These are phyloP conservation scores for Aporrectodea caliginosa DNA, from an alignment of 1,140 invertebrate species.

Conservation along the genomic window DNA sequence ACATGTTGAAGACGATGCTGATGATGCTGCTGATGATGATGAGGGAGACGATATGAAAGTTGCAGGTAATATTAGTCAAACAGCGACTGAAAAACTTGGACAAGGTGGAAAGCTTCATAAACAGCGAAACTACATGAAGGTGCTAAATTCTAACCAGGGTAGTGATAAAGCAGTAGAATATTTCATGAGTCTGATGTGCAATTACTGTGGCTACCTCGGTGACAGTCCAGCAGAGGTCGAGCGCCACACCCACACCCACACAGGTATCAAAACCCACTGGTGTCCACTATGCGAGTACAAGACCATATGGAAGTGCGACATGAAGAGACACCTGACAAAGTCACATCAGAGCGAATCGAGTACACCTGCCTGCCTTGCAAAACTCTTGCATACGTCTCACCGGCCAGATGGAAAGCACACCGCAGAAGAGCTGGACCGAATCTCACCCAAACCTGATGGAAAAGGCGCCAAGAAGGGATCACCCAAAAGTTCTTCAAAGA, in stretches of 20 bases:
- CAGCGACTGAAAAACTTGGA: too few relatives aligned
- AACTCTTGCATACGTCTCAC: not conserved
- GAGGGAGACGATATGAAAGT: too few relatives aligned
- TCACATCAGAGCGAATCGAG: conserved; percentile 47
- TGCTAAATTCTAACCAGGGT: too few relatives aligned
- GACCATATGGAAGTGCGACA: conserved; percentile 57
- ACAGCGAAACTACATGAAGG: too few relatives aligned
- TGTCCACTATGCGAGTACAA: conserved; percentile 52
- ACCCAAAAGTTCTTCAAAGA: too few relatives aligned
- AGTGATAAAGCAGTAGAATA: not conserved
- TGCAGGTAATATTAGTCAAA: too few relatives aligned
- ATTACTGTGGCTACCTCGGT: conserved; percentile 32
- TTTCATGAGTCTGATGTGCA: conserved; percentile 21
- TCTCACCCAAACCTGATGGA: not conserved
- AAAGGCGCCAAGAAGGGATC: not conserved
- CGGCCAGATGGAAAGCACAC: not conserved
- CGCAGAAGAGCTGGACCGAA: not conserved
- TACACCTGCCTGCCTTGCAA: not conserved
- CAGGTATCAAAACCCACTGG: conserved; percentile 50
- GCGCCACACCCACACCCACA: conserved; percentile 63
- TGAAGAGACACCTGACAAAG: conserved; percentile 55
- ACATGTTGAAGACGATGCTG: too few relatives aligned
- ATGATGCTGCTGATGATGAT: too few relatives aligned
- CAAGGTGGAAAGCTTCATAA: too few relatives aligned
- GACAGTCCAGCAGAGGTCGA: conserved; percentile 42